phyloP scores from a whole-genome alignment of 2,888 invertebrate species.

The Drosophila nigricruria region DNA sequence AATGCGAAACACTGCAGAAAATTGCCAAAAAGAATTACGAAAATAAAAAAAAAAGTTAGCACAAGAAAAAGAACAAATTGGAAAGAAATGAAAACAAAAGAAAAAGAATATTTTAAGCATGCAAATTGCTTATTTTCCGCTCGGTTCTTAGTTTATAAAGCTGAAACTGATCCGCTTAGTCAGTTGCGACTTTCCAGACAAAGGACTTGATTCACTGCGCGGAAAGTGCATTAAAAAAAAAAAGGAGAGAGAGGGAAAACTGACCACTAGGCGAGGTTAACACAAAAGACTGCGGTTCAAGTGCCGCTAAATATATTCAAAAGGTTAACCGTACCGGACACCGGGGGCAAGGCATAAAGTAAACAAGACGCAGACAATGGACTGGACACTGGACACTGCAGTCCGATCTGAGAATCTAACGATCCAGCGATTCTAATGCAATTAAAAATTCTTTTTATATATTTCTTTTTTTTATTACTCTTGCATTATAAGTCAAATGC shows the following conservation, averaged over 20 bases:
- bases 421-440: slow-evolving; percentile 60
- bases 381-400: slow-evolving; percentile 34
- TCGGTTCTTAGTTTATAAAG: slow-evolving; percentile 12
- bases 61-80: slow-evolving; percentile 13
- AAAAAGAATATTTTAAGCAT: slow-evolving; percentile 38
- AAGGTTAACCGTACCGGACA: slow-evolving; percentile 66
- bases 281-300: slow-evolving; percentile 43
- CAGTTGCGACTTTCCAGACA: slow-evolving; percentile 20
- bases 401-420: slow-evolving; percentile 11
- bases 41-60: neutral
- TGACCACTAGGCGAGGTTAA: slow-evolving; percentile 27
- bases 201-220: slow-evolving; percentile 47
- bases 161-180: slow-evolving; percentile 72
- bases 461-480: slow-evolving; percentile 13
- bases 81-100: slow-evolving; percentile 1
- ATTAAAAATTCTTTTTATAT: slow-evolving; percentile 58
- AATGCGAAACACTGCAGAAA: slow-evolving; percentile 41
- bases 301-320: slow-evolving; percentile 67
- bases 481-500: slow-evolving; percentile 67
- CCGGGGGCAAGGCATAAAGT: slow-evolving; percentile 46
- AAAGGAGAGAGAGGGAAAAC: slow-evolving; percentile 8
- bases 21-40: slow-evolving; percentile 57
- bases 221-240: slow-evolving; percentile 68
- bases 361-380: slow-evolving; percentile 60
- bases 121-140: slow-evolving; percentile 50